Evolutionary conservation across 2,797 vertebrate species (phyloP).

Genomic region (Cossypha polioptera): DNA sequence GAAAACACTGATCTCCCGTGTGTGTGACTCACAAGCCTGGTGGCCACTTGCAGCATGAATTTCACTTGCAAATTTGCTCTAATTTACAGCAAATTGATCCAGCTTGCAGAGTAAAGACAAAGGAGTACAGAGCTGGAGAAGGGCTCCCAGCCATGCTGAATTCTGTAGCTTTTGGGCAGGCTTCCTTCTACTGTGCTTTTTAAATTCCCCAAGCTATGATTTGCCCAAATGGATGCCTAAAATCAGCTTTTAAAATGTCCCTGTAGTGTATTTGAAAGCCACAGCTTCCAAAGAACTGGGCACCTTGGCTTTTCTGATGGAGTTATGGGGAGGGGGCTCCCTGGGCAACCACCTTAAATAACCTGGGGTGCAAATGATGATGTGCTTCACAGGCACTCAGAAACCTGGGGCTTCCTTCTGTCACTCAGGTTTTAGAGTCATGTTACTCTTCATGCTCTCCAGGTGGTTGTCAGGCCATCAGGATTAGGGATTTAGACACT

Average conservation of each 20-base stretch:
- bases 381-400: neutral
- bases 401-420: neutral
- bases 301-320: neutral
- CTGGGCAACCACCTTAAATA: neutral
- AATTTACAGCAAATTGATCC: neutral
- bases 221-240: neutral
- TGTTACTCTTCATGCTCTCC: neutral
- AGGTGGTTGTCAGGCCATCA: neutral
- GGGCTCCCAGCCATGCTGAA: neutral
- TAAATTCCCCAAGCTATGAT: neutral
- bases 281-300: neutral
- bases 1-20: neutral
- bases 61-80: neutral
- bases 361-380: neutral
- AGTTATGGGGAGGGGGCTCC: neutral
- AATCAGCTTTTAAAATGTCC: neutral
- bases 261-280: neutral
- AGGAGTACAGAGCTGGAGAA: neutral
- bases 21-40: neutral
- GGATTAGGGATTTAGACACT: neutral
- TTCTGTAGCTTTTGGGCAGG: neutral
- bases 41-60: neutral
- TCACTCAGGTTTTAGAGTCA: neutral
- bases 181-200: neutral
- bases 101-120: neutral